Conservation (phyloP, 2,113 vertebrate genomes). For the Chlorodrepanis virens region DNA sequence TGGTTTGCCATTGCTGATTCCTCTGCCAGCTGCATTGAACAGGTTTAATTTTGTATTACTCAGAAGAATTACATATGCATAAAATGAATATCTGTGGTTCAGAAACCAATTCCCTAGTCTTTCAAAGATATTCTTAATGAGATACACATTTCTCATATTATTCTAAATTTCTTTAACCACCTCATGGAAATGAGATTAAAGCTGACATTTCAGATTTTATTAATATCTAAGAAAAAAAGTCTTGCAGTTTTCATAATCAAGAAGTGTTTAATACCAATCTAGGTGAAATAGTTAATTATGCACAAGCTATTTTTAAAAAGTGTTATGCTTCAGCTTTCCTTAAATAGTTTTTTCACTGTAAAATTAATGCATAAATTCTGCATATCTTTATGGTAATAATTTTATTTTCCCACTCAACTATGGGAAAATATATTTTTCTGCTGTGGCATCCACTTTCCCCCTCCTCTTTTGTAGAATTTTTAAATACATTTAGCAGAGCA, state of each 20-base stretch:
- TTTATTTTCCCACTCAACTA: neutral
- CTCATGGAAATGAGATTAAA: conserved; percentile 9
- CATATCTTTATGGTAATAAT: neutral
- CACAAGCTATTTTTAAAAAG: conserved; percentile 26
- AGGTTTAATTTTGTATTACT: neutral
- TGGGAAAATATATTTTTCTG: neutral
- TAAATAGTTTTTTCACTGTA: neutral
- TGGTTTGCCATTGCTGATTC: neutral
- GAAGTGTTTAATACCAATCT: conserved; percentile 12
- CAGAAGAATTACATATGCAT: neutral
- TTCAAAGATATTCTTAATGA: neutral
- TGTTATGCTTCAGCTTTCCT: neutral
- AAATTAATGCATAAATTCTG: neutral
- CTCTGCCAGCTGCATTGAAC: neutral
- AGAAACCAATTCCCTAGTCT: neutral
- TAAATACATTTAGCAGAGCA: conserved; percentile 22
- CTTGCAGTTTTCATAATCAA: conserved; percentile 28
- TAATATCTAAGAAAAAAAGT: neutral
- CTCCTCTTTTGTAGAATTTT: neutral
- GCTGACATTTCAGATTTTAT: conserved; percentile 25
- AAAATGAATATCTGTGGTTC: neutral
- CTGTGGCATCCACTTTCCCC: neutral
- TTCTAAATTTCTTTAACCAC: neutral
- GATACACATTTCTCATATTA: neutral
- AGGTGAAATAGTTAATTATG: conserved; percentile 25